phyloP scores from a whole-genome alignment of 1,140 invertebrate species.

The Cyphomyrmex costatus region DNA sequence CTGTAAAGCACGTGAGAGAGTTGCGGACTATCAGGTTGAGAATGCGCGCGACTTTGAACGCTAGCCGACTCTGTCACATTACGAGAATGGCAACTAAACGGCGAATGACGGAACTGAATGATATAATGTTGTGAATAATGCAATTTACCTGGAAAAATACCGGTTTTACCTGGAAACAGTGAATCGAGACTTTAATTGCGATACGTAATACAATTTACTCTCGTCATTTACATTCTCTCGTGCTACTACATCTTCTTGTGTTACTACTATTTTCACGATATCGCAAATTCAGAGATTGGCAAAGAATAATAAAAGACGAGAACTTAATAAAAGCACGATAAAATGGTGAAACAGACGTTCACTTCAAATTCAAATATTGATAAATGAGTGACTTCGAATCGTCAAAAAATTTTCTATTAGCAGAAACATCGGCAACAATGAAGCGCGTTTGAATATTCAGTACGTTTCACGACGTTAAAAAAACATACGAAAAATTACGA shows the following conservation, averaged over 20 bases:
- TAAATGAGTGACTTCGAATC: not conserved
- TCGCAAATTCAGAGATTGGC: constrained; percentile 12
- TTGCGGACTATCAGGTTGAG: not conserved
- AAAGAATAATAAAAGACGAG: not conserved
- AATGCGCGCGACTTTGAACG: too few relatives aligned
- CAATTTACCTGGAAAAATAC: constrained; percentile 82
- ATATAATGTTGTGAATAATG: constrained; percentile 58
- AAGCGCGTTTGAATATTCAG: not conserved
- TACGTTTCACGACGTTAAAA: not conserved
- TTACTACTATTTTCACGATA: not conserved
- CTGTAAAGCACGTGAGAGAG: constrained; percentile 85
- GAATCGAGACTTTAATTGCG: constrained; percentile 75
- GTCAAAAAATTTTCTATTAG: not conserved
- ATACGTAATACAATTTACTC: constrained; percentile 27
- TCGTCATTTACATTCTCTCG: constrained; percentile 29
- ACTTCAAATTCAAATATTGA: not conserved
- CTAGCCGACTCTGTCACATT: not conserved
- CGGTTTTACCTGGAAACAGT: constrained; percentile 81
- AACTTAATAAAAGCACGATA: constrained; percentile 10
- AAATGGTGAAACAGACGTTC: not conserved
- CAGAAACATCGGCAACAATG: not conserved
- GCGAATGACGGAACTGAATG: constrained; percentile 58
- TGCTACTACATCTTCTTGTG: not conserved
- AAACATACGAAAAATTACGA: constrained; percentile 3
- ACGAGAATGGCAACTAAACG: constrained; percentile 55